A percentile compares a stretch with the other conserved stretches of the same genome.
Evolutionary conservation across 1,140 invertebrate species (phyloP).

Genomic region (Protaetia brevitarsis): DNA sequence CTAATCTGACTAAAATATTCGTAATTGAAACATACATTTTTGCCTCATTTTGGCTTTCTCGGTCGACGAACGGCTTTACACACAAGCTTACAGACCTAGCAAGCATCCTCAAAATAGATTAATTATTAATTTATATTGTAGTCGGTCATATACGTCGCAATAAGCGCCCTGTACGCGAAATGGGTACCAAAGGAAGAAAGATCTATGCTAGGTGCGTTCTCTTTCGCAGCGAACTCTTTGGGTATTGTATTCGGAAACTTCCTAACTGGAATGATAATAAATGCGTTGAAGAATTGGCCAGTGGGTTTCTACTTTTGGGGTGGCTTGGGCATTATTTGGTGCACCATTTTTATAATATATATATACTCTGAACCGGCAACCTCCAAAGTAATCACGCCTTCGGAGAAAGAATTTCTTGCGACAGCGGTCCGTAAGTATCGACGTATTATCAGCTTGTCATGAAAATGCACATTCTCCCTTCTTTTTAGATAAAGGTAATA

Average conservation of each 20-base stretch:
- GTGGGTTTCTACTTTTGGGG: constrained; percentile 17
- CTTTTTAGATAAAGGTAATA: neutral
- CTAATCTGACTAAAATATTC: too few species aligned
- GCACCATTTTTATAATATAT: neutral
- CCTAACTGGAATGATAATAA: neutral
- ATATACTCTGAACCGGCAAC: neutral
- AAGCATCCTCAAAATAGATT: neutral
- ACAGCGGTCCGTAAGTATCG: neutral
- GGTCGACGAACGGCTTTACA: too few species aligned
- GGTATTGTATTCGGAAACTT: constrained; percentile 11
- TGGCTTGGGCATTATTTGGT: neutral
- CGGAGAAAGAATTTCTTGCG: neutral
- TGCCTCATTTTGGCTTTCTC: too few species aligned
- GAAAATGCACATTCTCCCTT: too few species aligned
- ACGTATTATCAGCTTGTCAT: too few species aligned
- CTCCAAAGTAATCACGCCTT: neutral
- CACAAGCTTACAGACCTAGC: neutral
- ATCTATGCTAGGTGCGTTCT: neutral
- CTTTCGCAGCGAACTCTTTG: constrained; percentile 14
- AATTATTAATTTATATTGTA: constrained; percentile 8
- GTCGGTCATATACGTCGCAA: neutral
- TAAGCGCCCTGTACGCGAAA: constrained; percentile 7
- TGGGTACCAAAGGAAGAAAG: constrained; percentile 23
- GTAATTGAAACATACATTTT: too few species aligned
- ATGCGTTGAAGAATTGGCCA: neutral